Evolutionary conservation across 2,113 vertebrate genomes (phyloP).

Genomic region (Brachyhypopomus occidentalis): DNA sequence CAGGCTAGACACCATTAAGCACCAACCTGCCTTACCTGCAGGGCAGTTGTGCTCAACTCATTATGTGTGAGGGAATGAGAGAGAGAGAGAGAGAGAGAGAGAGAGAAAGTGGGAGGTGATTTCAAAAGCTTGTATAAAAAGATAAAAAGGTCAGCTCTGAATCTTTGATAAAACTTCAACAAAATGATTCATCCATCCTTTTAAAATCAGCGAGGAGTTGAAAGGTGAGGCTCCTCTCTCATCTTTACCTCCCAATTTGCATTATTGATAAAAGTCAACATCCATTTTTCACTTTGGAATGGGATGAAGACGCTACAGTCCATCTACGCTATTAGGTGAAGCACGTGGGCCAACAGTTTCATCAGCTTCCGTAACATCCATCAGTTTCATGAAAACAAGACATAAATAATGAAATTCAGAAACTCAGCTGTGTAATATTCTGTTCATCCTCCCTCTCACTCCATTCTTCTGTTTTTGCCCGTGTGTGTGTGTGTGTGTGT

Average conservation of each 20-base stretch:
- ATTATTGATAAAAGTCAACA: slow-evolving; percentile 8
- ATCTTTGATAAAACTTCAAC: slow-evolving; percentile 66
- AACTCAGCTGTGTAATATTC: not conserved
- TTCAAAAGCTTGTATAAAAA: slow-evolving; percentile 50
- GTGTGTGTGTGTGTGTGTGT: slow-evolving; percentile 13
- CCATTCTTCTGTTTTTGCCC: not conserved
- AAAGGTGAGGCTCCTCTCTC: slow-evolving; percentile 30
- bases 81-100: not conserved
- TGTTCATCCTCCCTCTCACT: not conserved
- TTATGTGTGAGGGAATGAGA: not conserved
- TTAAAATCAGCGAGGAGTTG: slow-evolving; percentile 31
- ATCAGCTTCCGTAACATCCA: too few relatives aligned
- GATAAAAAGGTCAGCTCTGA: slow-evolving; percentile 58
- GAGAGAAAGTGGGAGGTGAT: slow-evolving; percentile 18
- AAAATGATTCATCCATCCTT: slow-evolving; percentile 54
- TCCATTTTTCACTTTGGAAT: slow-evolving; percentile 34
- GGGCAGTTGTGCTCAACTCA: not conserved
- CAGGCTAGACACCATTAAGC: not conserved
- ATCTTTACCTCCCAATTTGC: slow-evolving; percentile 36
- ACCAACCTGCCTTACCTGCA: not conserved
- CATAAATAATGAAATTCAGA: not conserved
- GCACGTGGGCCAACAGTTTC: not conserved
- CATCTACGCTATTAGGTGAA: not conserved
- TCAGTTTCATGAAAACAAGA: not conserved
- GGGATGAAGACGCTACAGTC: slow-evolving; percentile 26